Percentiles rank a stretch among this genome's conserved stretches.
These are phyloP conservation scores for Corythoichthys intestinalis DNA, from an alignment of 2,113 vertebrate species.

Conservation along the genomic window DNA sequence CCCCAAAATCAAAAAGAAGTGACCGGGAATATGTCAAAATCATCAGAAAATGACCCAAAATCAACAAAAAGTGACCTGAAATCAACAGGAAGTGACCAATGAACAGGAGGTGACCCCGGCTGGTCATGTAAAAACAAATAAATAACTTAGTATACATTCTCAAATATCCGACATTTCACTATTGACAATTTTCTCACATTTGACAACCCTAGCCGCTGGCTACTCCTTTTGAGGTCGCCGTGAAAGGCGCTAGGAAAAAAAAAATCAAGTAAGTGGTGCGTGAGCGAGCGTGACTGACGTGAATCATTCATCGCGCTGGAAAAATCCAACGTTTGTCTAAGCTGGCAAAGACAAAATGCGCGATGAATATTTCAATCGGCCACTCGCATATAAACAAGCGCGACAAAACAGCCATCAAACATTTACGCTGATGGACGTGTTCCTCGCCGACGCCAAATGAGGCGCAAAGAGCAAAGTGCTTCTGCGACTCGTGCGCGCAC, in stretches of 20 bases:
- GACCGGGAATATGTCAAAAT: no score
- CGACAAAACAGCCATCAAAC: conserved; percentile 50
- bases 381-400: conserved; percentile 39
- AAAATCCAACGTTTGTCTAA: conserved; percentile 6
- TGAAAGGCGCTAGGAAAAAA: not conserved
- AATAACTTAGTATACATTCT: no score
- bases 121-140: no score
- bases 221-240: not conserved
- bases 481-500: conserved; percentile 16
- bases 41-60: no score
- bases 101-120: no score
- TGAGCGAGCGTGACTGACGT: not conserved
- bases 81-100: no score
- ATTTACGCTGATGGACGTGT: conserved; percentile 41
- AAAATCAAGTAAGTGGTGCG: not conserved
- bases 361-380: conserved; percentile 49
- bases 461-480: conserved; percentile 25
- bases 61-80: no score
- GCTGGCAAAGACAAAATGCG: conserved; percentile 1
- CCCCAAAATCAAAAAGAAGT: no score
- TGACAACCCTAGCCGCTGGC: no score
- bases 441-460: conserved; percentile 5
- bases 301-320: conserved; percentile 1
- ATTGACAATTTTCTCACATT: no score
- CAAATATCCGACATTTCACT: no score